Conservation (phyloP, 1,140 invertebrate genomes). For the Drosophila setifemur region DNA sequence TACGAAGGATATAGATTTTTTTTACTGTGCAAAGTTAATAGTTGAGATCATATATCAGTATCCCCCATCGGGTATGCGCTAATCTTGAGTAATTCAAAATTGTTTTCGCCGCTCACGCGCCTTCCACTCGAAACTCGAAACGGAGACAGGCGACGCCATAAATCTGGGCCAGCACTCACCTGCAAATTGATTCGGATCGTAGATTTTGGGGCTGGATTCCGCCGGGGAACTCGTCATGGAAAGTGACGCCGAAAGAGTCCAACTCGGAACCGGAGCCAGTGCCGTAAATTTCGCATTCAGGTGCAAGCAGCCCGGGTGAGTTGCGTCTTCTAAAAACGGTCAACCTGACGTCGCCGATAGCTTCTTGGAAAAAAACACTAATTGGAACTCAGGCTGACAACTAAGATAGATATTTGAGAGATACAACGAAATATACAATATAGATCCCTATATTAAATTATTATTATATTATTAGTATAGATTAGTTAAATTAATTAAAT, state of each 20-base stretch:
- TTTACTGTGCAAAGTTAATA: neutral
- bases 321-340: neutral
- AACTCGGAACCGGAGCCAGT: conserved; percentile 7
- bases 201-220: no score
- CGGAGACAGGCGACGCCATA: conserved; percentile 23
- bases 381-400: no score
- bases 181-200: conserved; percentile 2
- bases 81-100: conserved; percentile 32
- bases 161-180: conserved; percentile 41
- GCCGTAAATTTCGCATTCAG: conserved; percentile 9
- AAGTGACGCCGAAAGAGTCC: neutral
- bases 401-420: no score
- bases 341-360: no score
- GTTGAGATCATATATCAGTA: conserved; percentile 17
- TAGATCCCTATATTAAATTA: no score
- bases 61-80: neutral
- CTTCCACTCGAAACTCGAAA: conserved; percentile 33
- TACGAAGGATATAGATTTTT: no score
- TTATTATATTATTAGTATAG: no score
- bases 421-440: no score
- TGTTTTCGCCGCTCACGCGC: conserved; percentile 53
- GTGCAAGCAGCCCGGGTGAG: no score
- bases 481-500: no score
- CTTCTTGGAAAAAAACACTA: no score
- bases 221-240: neutral